Evolutionary conservation across 2,113 vertebrate genomes (phyloP), one percentile per base, ranked within the genome.

Genomic region (Notarius quadriscutis): DNA sequence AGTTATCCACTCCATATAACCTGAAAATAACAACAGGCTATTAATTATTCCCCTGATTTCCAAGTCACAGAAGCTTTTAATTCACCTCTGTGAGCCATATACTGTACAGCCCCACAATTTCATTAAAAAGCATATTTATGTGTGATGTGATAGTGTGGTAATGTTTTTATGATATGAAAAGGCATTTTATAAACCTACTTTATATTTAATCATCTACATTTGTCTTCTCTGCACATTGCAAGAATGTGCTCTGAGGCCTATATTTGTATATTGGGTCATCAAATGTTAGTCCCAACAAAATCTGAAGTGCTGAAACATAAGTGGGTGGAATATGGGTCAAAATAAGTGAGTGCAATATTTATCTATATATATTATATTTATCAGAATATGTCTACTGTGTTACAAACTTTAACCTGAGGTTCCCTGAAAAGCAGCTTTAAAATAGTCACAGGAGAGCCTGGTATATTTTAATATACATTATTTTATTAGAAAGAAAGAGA

Each of bases 1-100:
- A 75, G 85, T 58, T 81, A 69, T 89, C 65, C 67, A 89, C 80
- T 58, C 79, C 69, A 74, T 7, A 51, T 90, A 87, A 90, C 92
- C 89, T 83, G 62, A 83, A 71, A 51, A 69, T 6, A 67, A 51
- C 7, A 58, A 22, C 10, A 77, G 48, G 11, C 22, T 50, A n/a
- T 20, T 51, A 77, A 53, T 7, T 5, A 51, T 22, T 74, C 17
- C 18, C 34, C 18, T 74, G 71, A 10, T 51, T 51, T n/a, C 22
- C 22, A 48, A 34, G 9, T 20, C 50, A 2, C 63, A 27, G 25
- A 18, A 84, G 27, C 50, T 74, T 57, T 57, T 48, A 34, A 7
- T 57, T 72, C 9, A 11, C 18, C 41, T 53, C 9, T 72, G 0
- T 25, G 65, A 58, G 20, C 58, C 5, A 74, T 18, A 81, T 63